phyloP scores from a whole-genome alignment of 2,797 vertebrate species.

The Taenioides sp. region DNA sequence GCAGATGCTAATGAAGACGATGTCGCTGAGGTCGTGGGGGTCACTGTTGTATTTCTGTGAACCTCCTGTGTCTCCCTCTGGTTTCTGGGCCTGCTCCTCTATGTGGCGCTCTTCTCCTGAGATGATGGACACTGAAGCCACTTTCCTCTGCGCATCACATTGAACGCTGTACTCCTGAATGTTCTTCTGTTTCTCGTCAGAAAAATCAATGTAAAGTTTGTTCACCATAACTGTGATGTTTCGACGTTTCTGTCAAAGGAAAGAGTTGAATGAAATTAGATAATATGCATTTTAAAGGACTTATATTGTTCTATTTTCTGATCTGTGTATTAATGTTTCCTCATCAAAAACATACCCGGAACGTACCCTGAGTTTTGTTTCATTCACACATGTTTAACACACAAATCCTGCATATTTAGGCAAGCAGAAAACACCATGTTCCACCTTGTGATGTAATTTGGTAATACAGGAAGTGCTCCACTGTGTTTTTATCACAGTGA shows the following conservation, averaged over 20 bases:
- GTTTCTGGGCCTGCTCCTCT: constrained; percentile 79
- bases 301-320: no score
- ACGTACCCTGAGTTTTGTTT: no score
- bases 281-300: background rate
- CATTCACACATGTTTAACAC: no score
- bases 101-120: constrained; percentile 79
- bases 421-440: no score
- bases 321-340: no score
- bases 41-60: constrained; percentile 33
- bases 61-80: constrained; percentile 50
- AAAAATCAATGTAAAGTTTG: constrained; percentile 90
- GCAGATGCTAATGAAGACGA: constrained; percentile 95
- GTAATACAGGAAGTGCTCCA: no score
- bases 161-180: constrained; percentile 87
- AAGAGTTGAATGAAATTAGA: background rate
- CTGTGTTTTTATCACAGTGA: no score
- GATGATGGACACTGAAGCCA: constrained; percentile 86
- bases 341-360: no score
- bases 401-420: no score
- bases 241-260: constrained; percentile 84
- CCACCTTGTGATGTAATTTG: no score
- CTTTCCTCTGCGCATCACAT: constrained; percentile 90
- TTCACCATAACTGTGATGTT: constrained; percentile 91
- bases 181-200: constrained; percentile 74
- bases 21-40: constrained; percentile 89